Evolutionary conservation across 1,140 invertebrate genomes (phyloP), one percentile per base, ranked within the genome.

Genomic region (Drosophila elegans): DNA sequence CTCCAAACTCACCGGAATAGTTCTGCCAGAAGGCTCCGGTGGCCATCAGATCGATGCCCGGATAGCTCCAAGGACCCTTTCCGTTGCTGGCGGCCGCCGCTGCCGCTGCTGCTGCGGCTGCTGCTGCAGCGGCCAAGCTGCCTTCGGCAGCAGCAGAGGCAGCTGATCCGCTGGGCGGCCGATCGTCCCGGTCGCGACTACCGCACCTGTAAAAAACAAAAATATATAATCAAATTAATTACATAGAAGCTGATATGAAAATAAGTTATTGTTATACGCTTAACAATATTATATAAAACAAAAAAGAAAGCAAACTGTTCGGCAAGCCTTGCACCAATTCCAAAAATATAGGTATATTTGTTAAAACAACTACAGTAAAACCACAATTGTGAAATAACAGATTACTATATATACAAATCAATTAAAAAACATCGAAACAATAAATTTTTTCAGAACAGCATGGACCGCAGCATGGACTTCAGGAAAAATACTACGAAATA

Each of bases 1-100:
- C 4, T 3, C 10, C 1, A 3, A 59, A 93, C 94, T 94, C 88
- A 97, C 96, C 96, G 91, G 96, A 97, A 93, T 97, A 97, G 92
- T 97, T 97, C 92, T 97, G 96, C 96, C 96, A 97, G 92, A 97
- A 97, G 21, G 96, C 96, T 2, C 96, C 95, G 59, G 95, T 95
- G 78, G 94, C 95, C 93, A 96, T 96, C 80, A 96, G 94, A 73
- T 95, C 95, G 39, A 96, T 94, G 54, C 95, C 95, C n/a, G 95
- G 94, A 93, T 96, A 96, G 78, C 94, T 95, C 96, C 96, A 96
- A 32, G 94, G 94, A 73, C 69, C 77, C 27, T 92, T 92, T 1
- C 91, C 91, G 49, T 81, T 88, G 56, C 75, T 80, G 21, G 91
- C 82, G 32, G 91, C 91, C 13, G 91, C 90, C 0, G 90, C 90